Evolutionary conservation across 2,888 invertebrate genomes (phyloP).

Genomic region (Vesta saturnalis): DNA sequence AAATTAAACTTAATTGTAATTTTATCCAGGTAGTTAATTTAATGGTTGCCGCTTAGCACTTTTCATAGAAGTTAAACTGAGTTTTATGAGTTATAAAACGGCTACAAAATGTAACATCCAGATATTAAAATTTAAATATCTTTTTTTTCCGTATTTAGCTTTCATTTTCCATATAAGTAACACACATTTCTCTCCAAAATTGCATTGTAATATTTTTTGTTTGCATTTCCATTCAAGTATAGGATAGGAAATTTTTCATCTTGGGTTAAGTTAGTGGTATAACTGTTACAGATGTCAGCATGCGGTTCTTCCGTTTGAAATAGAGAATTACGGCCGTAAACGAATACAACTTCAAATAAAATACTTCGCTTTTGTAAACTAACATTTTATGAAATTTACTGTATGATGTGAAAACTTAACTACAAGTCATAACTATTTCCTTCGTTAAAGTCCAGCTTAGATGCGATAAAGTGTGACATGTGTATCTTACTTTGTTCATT

Average conservation of each 20-base stretch:
- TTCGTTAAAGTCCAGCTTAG: neutral
- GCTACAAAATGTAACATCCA: neutral
- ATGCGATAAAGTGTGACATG: neutral
- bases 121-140: neutral
- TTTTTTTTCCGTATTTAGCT: neutral
- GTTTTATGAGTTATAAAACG: neutral
- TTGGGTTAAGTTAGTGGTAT: neutral
- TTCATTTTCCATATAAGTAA: no score
- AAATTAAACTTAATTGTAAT: no score
- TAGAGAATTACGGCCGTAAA: neutral
- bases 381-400: neutral
- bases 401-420: neutral
- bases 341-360: neutral
- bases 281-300: neutral
- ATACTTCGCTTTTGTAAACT: neutral
- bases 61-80: conserved; percentile 2
- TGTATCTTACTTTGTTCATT: neutral
- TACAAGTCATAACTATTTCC: no score
- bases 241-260: neutral
- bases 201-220: neutral
- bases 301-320: neutral
- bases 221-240: neutral
- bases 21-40: conserved; percentile 19
- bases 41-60: conserved; percentile 7
- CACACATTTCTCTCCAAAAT: neutral